Evolutionary conservation across 1,140 invertebrate genomes (phyloP).

Genomic region (Octopus bimaculoides): DNA sequence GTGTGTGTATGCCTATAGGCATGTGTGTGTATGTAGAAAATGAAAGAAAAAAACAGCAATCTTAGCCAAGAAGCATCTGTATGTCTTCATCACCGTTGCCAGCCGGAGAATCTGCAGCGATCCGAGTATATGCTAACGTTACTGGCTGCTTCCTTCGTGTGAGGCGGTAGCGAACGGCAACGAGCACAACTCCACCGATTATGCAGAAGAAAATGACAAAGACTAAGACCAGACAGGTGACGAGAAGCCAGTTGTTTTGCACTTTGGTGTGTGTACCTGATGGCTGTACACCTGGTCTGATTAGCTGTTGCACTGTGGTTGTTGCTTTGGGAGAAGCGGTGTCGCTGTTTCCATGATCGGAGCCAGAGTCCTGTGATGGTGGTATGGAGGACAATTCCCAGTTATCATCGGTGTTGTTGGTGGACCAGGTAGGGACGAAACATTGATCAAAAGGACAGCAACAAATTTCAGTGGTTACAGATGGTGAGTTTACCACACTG

Average conservation of each 20-base stretch:
- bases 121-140: neutral
- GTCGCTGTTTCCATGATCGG: neutral
- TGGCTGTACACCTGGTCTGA: neutral
- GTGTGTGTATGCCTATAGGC: too few relatives aligned
- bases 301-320: neutral
- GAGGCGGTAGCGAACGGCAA: neutral
- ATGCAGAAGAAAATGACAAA: neutral
- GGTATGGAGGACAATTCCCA: neutral
- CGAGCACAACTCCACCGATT: neutral
- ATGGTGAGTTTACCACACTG: too few relatives aligned
- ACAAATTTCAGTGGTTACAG: neutral
- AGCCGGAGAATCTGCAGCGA: neutral
- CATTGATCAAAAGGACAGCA: neutral
- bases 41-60: neutral
- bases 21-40: too few relatives aligned
- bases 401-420: neutral
- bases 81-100: slow-evolving; percentile 8
- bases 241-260: neutral
- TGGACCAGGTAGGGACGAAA: neutral
- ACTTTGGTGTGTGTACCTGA: neutral
- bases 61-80: neutral
- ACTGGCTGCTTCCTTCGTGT: neutral
- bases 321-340: neutral
- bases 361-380: neutral
- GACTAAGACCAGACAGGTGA: neutral